phyloP scores from a whole-genome alignment of 2,113 vertebrate species.

The Ameiurus melas region DNA sequence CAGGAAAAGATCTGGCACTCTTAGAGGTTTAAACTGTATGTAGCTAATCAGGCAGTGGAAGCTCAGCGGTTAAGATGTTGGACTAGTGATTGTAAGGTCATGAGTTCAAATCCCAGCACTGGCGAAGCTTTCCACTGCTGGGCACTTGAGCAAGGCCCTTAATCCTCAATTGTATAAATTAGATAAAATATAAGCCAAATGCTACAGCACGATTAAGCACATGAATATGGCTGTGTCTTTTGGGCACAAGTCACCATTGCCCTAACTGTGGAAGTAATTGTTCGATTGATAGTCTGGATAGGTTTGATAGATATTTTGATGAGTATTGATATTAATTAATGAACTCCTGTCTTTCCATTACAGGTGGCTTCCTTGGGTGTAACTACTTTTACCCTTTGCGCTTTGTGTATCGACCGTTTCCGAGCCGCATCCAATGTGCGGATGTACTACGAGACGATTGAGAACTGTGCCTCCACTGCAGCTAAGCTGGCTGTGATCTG shows the following conservation, averaged over 20 bases:
- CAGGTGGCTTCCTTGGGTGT: slow-evolving; percentile 94
- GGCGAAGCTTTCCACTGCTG: too few relatives aligned
- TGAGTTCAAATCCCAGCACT: too few relatives aligned
- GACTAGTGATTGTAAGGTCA: too few relatives aligned
- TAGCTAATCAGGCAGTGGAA: neutral
- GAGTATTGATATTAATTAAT: neutral
- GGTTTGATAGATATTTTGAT: neutral
- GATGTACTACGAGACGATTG: slow-evolving; percentile 97
- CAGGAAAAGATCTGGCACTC: neutral
- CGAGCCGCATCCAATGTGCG: slow-evolving; percentile 92
- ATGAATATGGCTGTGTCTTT: neutral
- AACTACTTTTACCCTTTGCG: slow-evolving; percentile 93
- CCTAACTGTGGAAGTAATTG: neutral
- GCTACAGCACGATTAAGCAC: neutral
- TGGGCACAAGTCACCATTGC: neutral
- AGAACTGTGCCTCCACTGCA: slow-evolving; percentile 88
- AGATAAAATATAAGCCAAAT: too few relatives aligned
- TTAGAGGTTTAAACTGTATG: neutral
- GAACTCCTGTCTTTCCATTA: slow-evolving; percentile 2
- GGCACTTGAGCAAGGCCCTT: too few relatives aligned
- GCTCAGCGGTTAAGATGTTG: too few relatives aligned
- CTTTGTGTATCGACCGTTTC: slow-evolving; percentile 95
- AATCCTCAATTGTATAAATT: too few relatives aligned
- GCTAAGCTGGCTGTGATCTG: slow-evolving; percentile 96
- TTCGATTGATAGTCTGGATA: neutral